A percentile compares a stretch with the other conserved stretches of the same genome.
These are phyloP conservation scores for Heliconius ismenius DNA, from an alignment of 2,888 invertebrate genomes.

Conservation along the genomic window DNA sequence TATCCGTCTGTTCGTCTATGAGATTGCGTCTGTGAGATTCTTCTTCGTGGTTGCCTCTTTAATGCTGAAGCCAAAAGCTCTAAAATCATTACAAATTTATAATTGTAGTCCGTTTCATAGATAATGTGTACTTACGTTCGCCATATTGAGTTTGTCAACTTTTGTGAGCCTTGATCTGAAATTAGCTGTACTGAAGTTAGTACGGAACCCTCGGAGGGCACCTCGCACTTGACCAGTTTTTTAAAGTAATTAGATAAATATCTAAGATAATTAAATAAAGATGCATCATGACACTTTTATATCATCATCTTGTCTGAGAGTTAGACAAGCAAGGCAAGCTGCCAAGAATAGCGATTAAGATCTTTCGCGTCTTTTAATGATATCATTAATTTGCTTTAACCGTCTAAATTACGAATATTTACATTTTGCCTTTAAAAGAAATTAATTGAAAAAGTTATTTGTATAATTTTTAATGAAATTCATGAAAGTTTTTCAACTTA, in stretches of 20 bases:
- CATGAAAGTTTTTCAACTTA: constrained; percentile 2
- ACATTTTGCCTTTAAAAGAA: constrained; percentile 1
- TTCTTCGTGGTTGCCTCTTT: too few species aligned
- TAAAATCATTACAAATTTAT: too few species aligned
- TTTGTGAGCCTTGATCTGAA: too few species aligned
- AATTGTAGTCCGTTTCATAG: too few species aligned
- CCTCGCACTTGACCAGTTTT: too few species aligned
- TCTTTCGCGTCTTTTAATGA: constrained; percentile 11
- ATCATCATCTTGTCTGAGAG: not conserved
- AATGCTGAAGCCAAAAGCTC: too few species aligned
- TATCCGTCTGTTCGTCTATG: too few species aligned
- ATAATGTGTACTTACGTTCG: too few species aligned
- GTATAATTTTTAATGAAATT: constrained; percentile 15
- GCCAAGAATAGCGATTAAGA: constrained; percentile 18
- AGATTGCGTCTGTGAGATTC: too few species aligned
- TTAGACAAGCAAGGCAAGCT: constrained; percentile 15
- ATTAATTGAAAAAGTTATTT: constrained; percentile 20
- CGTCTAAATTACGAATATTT: constrained; percentile 10
- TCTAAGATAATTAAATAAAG: not conserved
- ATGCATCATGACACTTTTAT: not conserved
- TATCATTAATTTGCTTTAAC: constrained; percentile 16
- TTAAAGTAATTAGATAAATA: not conserved
- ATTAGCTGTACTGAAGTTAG: too few species aligned
- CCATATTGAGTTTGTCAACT: too few species aligned
- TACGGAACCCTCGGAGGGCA: too few species aligned